These are phyloP conservation scores for Cecidostiba fungosa DNA, from an alignment of 2,888 invertebrate genomes.

Conservation along the genomic window DNA sequence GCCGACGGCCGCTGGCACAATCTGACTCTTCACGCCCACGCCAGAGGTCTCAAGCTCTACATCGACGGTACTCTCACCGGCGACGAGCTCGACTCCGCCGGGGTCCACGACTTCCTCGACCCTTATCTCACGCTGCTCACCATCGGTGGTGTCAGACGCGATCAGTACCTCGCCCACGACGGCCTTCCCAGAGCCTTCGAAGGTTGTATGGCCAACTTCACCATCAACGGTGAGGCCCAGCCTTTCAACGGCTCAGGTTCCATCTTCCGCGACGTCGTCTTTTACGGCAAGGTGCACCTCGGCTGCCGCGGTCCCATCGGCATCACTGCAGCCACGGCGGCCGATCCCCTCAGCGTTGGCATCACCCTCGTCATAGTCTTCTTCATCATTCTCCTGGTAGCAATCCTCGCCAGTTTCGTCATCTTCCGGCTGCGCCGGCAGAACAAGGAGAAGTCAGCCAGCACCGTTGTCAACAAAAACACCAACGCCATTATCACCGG, in stretches of 20 bases:
- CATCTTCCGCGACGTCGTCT: constrained; percentile 87
- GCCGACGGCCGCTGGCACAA: constrained; percentile 95
- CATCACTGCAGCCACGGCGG: constrained; percentile 85
- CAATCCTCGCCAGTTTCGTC: constrained; percentile 94
- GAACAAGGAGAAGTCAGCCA: constrained; percentile 91
- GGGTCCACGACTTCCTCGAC: constrained; percentile 95
- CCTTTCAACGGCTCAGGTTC: constrained; percentile 94
- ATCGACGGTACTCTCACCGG: constrained; percentile 88
- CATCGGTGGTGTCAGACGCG: constrained; percentile 88
- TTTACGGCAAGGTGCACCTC: constrained; percentile 87
- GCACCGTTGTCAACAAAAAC: constrained; percentile 88
- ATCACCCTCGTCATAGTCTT: constrained; percentile 96
- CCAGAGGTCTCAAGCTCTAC: constrained; percentile 86
- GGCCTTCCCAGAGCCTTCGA: constrained; percentile 86
- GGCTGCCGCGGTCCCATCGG: constrained; percentile 90
- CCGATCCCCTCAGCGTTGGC: constrained; percentile 95
- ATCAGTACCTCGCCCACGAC: constrained; percentile 82
- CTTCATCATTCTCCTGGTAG: constrained; percentile 93
- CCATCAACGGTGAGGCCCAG: constrained; percentile 93
- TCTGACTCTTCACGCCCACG: constrained; percentile 87
- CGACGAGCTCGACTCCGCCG: constrained; percentile 92
- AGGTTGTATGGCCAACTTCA: constrained; percentile 95
- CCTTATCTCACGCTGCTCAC: constrained; percentile 92
- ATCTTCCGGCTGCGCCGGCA: constrained; percentile 94
- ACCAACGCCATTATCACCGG: constrained; percentile 88